Conservation (phyloP, 2,888 invertebrate genomes). For the Unio pictorum region DNA sequence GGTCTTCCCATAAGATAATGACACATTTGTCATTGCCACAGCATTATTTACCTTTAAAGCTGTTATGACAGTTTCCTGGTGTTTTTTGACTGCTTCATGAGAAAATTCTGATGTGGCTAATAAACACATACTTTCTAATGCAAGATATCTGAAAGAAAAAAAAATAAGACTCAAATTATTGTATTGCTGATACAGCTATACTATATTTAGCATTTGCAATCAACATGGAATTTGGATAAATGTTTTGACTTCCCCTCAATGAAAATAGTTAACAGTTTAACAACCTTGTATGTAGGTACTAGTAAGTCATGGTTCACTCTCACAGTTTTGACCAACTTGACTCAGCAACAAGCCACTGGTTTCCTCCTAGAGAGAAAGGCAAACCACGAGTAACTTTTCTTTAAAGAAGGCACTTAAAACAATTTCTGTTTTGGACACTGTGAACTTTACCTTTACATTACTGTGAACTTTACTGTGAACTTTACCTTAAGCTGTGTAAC, state of each 20-base stretch:
- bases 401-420: too few relatives aligned
- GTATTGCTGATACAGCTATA: neutral
- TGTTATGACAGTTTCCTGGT: conserved; percentile 98
- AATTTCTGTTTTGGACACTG: too few relatives aligned
- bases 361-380: too few relatives aligned
- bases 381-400: too few relatives aligned
- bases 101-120: conserved; percentile 99
- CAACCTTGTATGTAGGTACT: too few relatives aligned
- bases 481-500: too few relatives aligned
- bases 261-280: neutral
- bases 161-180: neutral
- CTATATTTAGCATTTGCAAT: neutral
- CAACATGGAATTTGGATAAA: neutral
- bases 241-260: neutral
- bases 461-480: too few relatives aligned
- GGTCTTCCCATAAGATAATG: neutral
- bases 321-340: too few relatives aligned
- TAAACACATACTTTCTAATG: conserved; percentile 99
- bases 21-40: neutral
- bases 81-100: conserved; percentile 99
- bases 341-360: too few relatives aligned
- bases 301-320: too few relatives aligned
- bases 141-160: conserved; percentile 81
- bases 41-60: conserved; percentile 85
- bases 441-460: too few relatives aligned